These are phyloP conservation scores for Ormyrus pomaceus DNA, from an alignment of 2,888 invertebrate species.

Conservation along the genomic window DNA sequence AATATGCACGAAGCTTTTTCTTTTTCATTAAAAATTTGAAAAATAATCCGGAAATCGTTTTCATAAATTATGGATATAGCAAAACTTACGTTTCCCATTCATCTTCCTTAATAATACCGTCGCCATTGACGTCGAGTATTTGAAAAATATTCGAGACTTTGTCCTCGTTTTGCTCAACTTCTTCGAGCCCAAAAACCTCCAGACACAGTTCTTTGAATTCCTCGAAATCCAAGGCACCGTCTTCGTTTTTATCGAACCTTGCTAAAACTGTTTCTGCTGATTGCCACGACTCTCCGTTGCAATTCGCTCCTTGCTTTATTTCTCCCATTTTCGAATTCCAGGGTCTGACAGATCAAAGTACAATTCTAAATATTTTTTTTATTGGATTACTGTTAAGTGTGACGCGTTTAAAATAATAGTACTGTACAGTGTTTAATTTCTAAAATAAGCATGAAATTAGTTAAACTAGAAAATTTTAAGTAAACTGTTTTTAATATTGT, in stretches of 20 bases:
- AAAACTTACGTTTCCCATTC: constrained; percentile 80
- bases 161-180: constrained; percentile 76
- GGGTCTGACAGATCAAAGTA: too few species aligned
- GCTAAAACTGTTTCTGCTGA: constrained; percentile 55
- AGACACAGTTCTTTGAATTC: constrained; percentile 65
- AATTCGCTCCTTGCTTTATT: background rate
- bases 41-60: too few species aligned
- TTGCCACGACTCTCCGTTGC: constrained; percentile 46
- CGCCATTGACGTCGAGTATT: constrained; percentile 86
- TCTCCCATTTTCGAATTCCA: constrained; percentile 14
- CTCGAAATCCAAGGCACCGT: constrained; percentile 61
- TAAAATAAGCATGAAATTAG: too few species aligned
- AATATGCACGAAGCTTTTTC: too few species aligned
- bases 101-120: constrained; percentile 85
- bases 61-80: background rate
- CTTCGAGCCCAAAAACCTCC: constrained; percentile 61
- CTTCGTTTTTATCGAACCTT: constrained; percentile 61
- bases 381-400: too few species aligned
- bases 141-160: constrained; percentile 85
- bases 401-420: too few species aligned
- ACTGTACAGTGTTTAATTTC: too few species aligned
- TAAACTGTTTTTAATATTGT: too few species aligned
- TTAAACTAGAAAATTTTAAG: too few species aligned
- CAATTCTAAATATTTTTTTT: too few species aligned
- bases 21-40: too few species aligned